phyloP scores from a whole-genome alignment of 2,113 vertebrate genomes.

The Hippocampus guttulatus region DNA sequence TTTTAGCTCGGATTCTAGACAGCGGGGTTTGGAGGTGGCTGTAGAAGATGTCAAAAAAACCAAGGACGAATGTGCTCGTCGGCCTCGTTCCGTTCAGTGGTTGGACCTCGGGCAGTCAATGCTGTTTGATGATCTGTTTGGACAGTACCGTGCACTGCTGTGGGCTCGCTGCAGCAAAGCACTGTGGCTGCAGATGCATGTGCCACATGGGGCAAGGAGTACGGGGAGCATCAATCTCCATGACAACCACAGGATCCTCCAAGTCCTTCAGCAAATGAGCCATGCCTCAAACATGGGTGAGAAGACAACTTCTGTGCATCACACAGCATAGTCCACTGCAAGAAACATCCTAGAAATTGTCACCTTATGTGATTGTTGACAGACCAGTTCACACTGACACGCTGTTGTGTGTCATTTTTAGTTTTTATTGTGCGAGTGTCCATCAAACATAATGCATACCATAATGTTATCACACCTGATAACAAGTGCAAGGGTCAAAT shows the following conservation, averaged over 20 bases:
- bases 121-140: conserved; percentile 44
- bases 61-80: neutral
- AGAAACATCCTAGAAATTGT: neutral
- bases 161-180: conserved; percentile 54
- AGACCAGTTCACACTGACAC: neutral
- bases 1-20: conserved; percentile 1
- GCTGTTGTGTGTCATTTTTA: no score
- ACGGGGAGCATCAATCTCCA: conserved; percentile 61
- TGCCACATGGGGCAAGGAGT: conserved; percentile 14
- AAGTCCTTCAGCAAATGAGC: conserved; percentile 46
- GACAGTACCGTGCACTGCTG: conserved; percentile 52
- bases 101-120: conserved; percentile 47
- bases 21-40: conserved; percentile 2
- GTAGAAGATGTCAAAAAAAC: neutral
- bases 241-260: conserved; percentile 33
- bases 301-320: neutral
- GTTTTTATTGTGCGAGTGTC: no score
- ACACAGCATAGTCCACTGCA: neutral
- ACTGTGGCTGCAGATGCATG: conserved; percentile 45
- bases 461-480: no score
- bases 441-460: no score
- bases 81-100: conserved; percentile 47
- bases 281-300: conserved; percentile 51
- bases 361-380: neutral
- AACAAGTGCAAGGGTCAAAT: no score